These are phyloP conservation scores for Turdus rufiventris DNA, from an alignment of 2,113 vertebrate genomes.

Conservation along the genomic window DNA sequence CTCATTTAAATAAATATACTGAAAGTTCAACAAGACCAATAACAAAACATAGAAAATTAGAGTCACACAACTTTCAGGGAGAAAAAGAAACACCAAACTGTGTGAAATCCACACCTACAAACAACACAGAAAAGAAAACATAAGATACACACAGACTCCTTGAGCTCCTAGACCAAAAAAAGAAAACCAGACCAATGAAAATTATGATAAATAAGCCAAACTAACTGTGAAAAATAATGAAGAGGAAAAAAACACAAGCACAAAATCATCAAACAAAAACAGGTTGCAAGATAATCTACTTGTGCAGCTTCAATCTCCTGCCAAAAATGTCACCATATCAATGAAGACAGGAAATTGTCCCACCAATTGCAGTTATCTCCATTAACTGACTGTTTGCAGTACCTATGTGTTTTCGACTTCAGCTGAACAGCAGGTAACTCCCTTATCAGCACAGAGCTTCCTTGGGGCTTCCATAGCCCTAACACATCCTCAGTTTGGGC, in stretches of 20 bases:
- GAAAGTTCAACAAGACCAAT: neutral
- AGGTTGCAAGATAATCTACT: neutral
- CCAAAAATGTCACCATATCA: neutral
- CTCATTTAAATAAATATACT: neutral
- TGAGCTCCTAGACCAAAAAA: neutral
- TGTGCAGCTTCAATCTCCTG: neutral
- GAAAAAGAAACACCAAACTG: neutral
- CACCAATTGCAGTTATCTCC: neutral
- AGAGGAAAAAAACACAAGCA: fast-evolving
- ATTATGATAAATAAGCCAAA: neutral
- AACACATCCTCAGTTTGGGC: neutral
- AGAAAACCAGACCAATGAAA: fast-evolving
- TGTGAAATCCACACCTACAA: neutral
- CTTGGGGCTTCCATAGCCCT: neutral
- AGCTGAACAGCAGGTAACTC: neutral
- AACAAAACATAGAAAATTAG: neutral
- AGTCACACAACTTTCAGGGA: neutral
- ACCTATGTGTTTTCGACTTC: neutral
- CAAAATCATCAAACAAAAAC: neutral
- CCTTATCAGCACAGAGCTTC: neutral
- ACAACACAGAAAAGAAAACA: neutral
- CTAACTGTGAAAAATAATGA: neutral
- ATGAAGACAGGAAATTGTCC: neutral
- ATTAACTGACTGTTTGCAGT: neutral
- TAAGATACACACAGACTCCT: neutral